A percentile compares a stretch with the other conserved stretches of the same genome.
phyloP scores from a whole-genome alignment of 2,113 vertebrate species.

The Rhagologus leucostigma region DNA sequence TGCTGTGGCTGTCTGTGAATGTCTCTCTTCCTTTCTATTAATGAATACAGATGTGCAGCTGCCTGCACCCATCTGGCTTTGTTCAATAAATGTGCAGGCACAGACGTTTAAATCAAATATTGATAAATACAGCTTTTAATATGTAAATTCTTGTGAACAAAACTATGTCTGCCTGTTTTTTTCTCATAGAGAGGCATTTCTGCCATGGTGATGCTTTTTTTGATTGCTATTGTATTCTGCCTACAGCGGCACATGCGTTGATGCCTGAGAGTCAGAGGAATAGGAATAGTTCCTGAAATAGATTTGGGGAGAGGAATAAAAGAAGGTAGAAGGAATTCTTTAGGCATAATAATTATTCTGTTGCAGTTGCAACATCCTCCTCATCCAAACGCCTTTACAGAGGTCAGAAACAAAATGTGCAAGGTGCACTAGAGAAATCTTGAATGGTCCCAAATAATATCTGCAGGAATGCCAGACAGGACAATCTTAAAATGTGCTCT shows the following conservation, averaged over 20 bases:
- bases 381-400: not conserved
- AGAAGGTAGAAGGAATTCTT: not conserved
- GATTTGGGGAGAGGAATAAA: not conserved
- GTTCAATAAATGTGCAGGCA: conserved; percentile 46
- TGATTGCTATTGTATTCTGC: not conserved
- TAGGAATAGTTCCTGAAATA: not conserved
- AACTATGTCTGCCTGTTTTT: not conserved
- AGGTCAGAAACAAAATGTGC: not conserved
- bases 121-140: conserved; percentile 66
- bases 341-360: not conserved
- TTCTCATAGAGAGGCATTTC: not conserved
- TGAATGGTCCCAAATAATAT: not conserved
- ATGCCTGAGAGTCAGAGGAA: not conserved
- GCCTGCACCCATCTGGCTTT: conserved; percentile 58
- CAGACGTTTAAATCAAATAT: conserved; percentile 68
- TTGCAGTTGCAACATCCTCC: not conserved
- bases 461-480: not conserved
- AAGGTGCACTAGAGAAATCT: not conserved
- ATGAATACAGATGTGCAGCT: conserved; percentile 65
- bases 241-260: not conserved
- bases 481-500: not conserved
- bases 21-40: conserved; percentile 37
- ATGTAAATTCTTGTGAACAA: conserved; percentile 51
- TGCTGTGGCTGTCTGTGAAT: conserved; percentile 30
- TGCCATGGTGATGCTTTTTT: not conserved